These are phyloP conservation scores for Calidris pugnax DNA, from an alignment of 2,113 vertebrate genomes.

Conservation along the genomic window DNA sequence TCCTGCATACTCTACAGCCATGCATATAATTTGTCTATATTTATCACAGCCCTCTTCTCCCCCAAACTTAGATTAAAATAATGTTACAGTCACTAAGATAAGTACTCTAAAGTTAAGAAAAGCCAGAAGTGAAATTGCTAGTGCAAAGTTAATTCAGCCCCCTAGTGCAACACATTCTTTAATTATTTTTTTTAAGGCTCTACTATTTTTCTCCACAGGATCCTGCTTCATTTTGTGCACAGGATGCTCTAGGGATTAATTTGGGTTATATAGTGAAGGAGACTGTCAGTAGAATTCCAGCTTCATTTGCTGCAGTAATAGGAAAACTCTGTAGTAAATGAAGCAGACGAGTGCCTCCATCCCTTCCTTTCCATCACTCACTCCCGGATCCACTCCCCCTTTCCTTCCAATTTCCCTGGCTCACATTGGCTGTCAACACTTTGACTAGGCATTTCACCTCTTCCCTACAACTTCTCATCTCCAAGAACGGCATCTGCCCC, in stretches of 20 bases:
- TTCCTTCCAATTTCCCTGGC: neutral
- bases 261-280: constrained; percentile 24
- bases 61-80: neutral
- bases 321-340: constrained; percentile 20
- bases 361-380: neutral
- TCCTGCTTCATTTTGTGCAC: constrained; percentile 15
- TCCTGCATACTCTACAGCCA: neutral
- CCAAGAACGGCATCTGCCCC: neutral
- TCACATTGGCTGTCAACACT: fast-evolving
- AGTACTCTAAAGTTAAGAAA: neutral
- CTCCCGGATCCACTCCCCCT: neutral
- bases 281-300: constrained; percentile 27
- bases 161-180: neutral
- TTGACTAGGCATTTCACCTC: neutral
- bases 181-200: neutral
- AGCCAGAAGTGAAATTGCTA: neutral
- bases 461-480: neutral
- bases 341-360: neutral
- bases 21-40: neutral
- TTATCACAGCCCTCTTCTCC: neutral
- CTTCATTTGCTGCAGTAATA: constrained; percentile 48
- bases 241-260: constrained; percentile 51
- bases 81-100: neutral
- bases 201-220: constrained; percentile 14
- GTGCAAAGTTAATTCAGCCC: neutral